These are phyloP conservation scores for Tauraco hartlaubi DNA, from an alignment of 2,797 vertebrate species.

Conservation along the genomic window DNA sequence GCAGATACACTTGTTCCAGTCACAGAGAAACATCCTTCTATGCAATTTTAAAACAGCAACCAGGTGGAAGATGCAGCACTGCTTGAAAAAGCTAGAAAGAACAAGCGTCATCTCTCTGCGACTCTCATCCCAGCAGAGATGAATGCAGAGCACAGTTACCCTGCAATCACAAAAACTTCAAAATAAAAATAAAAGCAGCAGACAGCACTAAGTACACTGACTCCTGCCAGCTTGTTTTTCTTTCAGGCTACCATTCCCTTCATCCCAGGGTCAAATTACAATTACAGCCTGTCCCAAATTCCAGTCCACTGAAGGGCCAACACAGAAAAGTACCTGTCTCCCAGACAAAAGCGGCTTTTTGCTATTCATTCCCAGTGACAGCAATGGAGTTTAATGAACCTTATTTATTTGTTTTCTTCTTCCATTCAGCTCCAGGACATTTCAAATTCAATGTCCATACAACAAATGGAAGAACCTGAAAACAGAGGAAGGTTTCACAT, in stretches of 20 bases:
- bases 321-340: constrained; percentile 64
- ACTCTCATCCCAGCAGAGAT: neutral
- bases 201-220: neutral
- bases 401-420: constrained; percentile 28
- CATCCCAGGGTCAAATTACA: constrained; percentile 14
- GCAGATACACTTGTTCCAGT: neutral
- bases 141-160: neutral
- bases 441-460: neutral
- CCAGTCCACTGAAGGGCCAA: constrained; percentile 9
- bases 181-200: constrained; percentile 11
- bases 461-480: constrained; percentile 46
- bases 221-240: constrained; percentile 25
- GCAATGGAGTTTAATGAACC: constrained; percentile 40
- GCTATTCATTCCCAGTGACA: constrained; percentile 23
- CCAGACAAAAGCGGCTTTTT: constrained; percentile 54
- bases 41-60: neutral
- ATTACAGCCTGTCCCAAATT: constrained; percentile 55
- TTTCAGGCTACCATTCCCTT: constrained; percentile 8
- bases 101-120: neutral
- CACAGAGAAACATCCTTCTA: neutral
- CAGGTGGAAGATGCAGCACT: neutral
- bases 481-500: constrained; percentile 4
- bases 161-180: neutral
- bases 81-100: neutral
- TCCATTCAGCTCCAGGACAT: constrained; percentile 7